Percentiles rank a stretch among this genome's conserved stretches.
These are phyloP conservation scores for Columba guinea DNA, from an alignment of 2,797 vertebrate genomes.

Conservation along the genomic window DNA sequence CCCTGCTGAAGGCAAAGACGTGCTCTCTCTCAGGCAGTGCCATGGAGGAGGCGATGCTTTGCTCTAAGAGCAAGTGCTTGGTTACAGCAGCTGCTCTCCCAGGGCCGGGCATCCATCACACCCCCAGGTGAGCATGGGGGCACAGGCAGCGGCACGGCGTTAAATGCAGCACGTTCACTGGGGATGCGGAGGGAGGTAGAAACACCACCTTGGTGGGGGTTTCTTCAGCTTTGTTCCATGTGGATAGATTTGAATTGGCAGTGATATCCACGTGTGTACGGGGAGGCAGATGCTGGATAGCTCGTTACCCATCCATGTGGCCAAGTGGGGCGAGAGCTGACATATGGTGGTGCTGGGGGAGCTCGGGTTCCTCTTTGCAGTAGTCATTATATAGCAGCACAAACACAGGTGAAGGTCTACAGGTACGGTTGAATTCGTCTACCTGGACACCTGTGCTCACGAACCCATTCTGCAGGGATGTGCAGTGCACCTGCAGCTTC, in stretches of 20 bases:
- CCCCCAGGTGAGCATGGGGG: neutral
- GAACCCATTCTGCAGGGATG: neutral
- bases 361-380: neutral
- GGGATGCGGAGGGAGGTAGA: neutral
- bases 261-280: too few species aligned
- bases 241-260: neutral
- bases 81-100: neutral
- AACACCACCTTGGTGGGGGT: neutral
- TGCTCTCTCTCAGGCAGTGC: neutral
- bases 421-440: neutral
- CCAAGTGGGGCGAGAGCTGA: neutral
- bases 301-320: neutral
- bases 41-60: neutral
- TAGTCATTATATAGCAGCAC: neutral
- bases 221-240: neutral
- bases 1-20: neutral
- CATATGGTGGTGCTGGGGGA: rapidly evolving
- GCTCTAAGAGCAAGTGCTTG: neutral
- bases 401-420: neutral
- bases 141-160: rapidly evolving
- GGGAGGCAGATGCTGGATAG: neutral
- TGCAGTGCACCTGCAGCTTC: neutral
- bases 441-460: rapidly evolving
- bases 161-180: neutral
- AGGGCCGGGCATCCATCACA: too few species aligned